Base-by-base conservation (phyloP, 2,797 vertebrate species). In the Lepilemur ruficaudatus region DNA sequence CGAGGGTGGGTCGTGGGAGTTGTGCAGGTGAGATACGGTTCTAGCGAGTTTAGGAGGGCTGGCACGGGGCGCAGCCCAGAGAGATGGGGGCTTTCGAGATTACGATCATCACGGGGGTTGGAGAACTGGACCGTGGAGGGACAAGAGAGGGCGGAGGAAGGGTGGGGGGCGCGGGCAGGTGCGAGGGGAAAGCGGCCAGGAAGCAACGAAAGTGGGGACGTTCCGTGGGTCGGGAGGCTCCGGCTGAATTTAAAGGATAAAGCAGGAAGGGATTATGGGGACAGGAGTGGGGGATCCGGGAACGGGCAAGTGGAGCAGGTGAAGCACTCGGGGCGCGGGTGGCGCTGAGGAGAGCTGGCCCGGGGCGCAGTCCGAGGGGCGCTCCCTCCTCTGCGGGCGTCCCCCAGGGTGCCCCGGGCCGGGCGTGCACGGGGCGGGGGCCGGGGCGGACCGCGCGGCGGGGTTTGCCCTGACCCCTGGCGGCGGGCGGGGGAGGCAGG, bases 401-500 rank as follows among this genome's bases (percentile, higher is more conserved):
- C 65, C 23, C 46, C 0, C 20, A 20, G 13, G 38, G 89, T 12
- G 2, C 14, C 1, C 18, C 5, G 7, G 11, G 9, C 79, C 0
- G 10, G 83, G 79, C 32, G 23, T 30, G 92, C 55, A 20, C 12
- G 1, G 86, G 93, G 92, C 89, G 72, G 91, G 84, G 13, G 48
- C 81, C 46, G 1, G 72, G 4, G 72, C 23, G 30, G 67, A 63
- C 59, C 2, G 72, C 28, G 67, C 80, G 0, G 17, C 46, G 72
- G 93, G 91, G 91, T 91, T 97, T 81, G 98, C 96, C 61, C 95
- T 97, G 98, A 97, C 99, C 99, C 99, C 99, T 99, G 98, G 99
- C 98, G 99, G 99, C 98, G 90, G 97, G 93, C 97, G 72, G 38
- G 95, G 95, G 95, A 92, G 96, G 98, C 98, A 98, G 99, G 98